Base-by-base conservation (phyloP, 2,113 vertebrate species). In the Sander vitreus region DNA sequence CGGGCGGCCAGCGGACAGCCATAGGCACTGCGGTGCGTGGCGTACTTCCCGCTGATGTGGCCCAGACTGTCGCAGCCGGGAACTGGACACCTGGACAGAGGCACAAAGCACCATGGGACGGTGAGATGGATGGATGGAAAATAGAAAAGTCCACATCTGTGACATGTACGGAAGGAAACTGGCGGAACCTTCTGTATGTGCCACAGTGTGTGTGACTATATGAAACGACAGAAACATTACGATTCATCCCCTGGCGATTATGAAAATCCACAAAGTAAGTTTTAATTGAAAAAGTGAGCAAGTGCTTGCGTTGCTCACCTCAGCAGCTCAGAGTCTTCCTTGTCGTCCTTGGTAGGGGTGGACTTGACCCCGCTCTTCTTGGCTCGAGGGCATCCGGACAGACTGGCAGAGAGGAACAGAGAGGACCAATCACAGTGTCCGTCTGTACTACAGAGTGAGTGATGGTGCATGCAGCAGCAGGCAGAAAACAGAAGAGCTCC, bases 321-420 rank as follows among this genome's bases (percentile, higher is more conserved):
- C 91, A 99, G 93, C 85, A 99, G 96, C 89, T 99, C 98, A 0
- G 97, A 98, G 88, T 99, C 98, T 69, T 99, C 98, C 91, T 98
- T 99, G 86, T 99, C 98, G 18, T 99, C 98, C 94, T 98, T 99
- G 27, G 96, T 96, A 2, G 98, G 98, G 1, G 96, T 96, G 78
- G 95, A 95, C 94, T 99, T 99, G 90, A 98, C 89, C 82, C 97
- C 98, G 13, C 97, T 97, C 89, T 99, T 99, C 96, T 99, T 99
- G 94, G 98, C 98, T 94, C 98, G 97, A 66, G 98, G 98, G 84
- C 98, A 99, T 88, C 98, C 98, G 70, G 98, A 99, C 93, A 99
- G 94, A 95, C 98, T 99, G 93, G 3, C 33, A 85, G 58, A 82
- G 76, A 89, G 58, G 72, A 73, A 23, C 76, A 79, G 15, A 74